Base-by-base conservation (phyloP, 1,140 invertebrate genomes). In the Daktulosphaira vitifoliae region DNA sequence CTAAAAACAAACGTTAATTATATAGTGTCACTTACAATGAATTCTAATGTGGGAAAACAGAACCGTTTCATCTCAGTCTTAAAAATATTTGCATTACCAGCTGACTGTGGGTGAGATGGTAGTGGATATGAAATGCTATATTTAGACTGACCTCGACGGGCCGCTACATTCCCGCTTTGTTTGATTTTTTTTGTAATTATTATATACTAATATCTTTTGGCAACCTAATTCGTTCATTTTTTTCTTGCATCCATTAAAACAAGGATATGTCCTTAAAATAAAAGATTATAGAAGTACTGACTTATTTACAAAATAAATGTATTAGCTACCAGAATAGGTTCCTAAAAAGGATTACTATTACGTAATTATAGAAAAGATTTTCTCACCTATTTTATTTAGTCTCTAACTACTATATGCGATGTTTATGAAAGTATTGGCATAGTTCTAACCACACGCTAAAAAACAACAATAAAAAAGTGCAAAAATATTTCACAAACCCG, bases 401-500 rank as follows among this genome's bases (percentile, higher is more conserved):
- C 29, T 33, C 11, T 33, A 11, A 11, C 29, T 11, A 33, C n/a
- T n/a, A 33, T 11, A 5, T 5, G 29, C 11, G 29, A 33, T 11
- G 29, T 62, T 48, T 33, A 13, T 11, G 16, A 62, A 15, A 8
- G 6, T 44, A 42, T 39, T 56, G 53, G 53, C 53, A 38, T 44
- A 48, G 23, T 48, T 29, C 26, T 62, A 2, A 48, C 42, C n/a
- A 46, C 7, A n/a, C 9, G 56, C 46, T 33, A 62, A 25, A 25
- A 48, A 59, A 62, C 25, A 33, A 46, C 42, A 16, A 7, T 29
- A 62, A 48, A 26, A 46, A 29, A 20, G 7, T 4, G 54, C 42
- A 59, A 62, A 26, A 22, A 46, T 48, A 33, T 62, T 62, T 62
- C 42, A 46, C 25, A 62, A 62, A 62, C 18, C 18, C 29, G 29